Base-by-base conservation (phyloP, 2,797 vertebrate genomes). In the Enteromius trimaculatus region DNA sequence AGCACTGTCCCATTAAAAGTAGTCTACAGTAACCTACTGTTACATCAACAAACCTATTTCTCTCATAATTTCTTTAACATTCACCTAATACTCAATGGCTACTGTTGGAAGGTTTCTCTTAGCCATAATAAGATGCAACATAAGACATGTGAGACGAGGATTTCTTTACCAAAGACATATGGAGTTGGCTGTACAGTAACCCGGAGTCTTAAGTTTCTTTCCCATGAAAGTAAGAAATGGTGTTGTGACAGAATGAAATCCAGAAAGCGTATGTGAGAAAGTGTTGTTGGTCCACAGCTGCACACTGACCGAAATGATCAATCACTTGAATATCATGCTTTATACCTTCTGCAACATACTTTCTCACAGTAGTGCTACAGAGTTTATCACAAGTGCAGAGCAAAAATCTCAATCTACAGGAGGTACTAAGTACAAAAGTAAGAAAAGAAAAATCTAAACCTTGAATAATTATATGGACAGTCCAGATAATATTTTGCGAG, bases 141-240 rank as follows among this genome's bases (percentile, higher is more conserved):
- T 23, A 76, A 79, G 42, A 72, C 31, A 37, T 51, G 66, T 42
- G 76, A 82, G 60, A 84, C 44, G 84, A 37, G 55, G 69, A 55
- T 71, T 66, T 89, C 80, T 87, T 87, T 85, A 87, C 81, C 66
- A 53, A 80, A 77, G 77, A 88, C 87, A 88, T 86, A 88, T 90
- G 78, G 85, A 3, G 77, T 31, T 84, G 62, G 42, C 65, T 77
- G 64, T 72, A 65, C 65, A 83, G 47, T 66, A 80, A 76, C 79
- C 53, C 26, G 55, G 39, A 62, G 64, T 72, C 72, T 84, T 39
- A 19, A 29, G 87, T 88, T 89, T 89, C 86, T 88, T 88, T 85
- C 62, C 81, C 44, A 84, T 58, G 5, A 72, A 64, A 23, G 47
- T 71, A 84, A 84, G 74, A 86, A 77, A 80, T 49, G 8, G 23